Evolutionary conservation across 2,888 invertebrate species (phyloP).

Genomic region (Netelia melanura): DNA sequence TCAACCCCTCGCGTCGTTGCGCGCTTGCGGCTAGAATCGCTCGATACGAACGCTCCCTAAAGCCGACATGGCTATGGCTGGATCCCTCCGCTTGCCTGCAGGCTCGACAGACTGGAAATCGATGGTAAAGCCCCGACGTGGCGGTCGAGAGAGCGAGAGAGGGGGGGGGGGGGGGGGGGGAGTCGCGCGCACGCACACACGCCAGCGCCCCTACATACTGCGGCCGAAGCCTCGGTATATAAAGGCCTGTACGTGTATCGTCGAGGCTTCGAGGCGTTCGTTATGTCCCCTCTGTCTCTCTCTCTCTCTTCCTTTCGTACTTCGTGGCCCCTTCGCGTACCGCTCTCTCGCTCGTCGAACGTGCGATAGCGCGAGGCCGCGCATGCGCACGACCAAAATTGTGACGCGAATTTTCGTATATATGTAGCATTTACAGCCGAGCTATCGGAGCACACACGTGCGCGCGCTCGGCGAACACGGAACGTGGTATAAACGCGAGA

Average conservation of each 20-base stretch:
- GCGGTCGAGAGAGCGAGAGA: conserved; percentile 52
- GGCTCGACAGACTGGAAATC: conserved; percentile 83
- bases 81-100: conserved; percentile 72
- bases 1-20: conserved; percentile 30
- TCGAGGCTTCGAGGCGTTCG: conserved; percentile 58
- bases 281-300: neutral
- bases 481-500: conserved; percentile 46
- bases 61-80: conserved; percentile 72
- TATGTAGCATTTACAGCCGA: conserved; percentile 60
- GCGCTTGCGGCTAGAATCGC: conserved; percentile 52
- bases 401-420: conserved; percentile 60
- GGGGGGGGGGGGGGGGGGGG: neutral
- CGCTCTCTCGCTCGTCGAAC: conserved; percentile 40
- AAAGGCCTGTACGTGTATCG: conserved; percentile 61
- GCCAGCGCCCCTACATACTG: conserved; percentile 73
- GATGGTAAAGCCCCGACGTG: conserved; percentile 80
- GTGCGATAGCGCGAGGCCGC: conserved; percentile 32
- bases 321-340: neutral
- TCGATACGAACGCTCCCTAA: conserved; percentile 64
- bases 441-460: conserved; percentile 66
- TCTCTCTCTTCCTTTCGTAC: conserved; percentile 20
- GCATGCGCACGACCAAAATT: conserved; percentile 33
- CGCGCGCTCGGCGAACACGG: conserved; percentile 63
- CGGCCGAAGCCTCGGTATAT: conserved; percentile 63
- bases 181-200: conserved; percentile 43